Evolutionary conservation across 2,888 invertebrate species (phyloP), one percentile per base, ranked within the genome.

Genomic region (Magallana nippona): DNA sequence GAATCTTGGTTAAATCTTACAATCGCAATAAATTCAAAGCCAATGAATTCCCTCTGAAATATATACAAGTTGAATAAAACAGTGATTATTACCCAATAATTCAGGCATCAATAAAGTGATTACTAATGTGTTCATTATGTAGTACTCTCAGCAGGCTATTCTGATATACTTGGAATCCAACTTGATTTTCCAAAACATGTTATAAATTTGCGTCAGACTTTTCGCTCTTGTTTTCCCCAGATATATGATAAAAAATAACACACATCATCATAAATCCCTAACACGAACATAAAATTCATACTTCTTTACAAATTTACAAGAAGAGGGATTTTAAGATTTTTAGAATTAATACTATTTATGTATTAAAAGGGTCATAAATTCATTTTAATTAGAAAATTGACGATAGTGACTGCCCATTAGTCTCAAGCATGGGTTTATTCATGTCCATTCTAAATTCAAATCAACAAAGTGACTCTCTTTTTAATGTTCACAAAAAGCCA

Each of bases 131-230:
- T 60, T 60, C 19, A 60, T 5, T 60, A 19, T 19, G 19, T 60
- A 10, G n/a, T 19, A 60, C 19, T 71, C 32, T 27, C 71, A 71
- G 71, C 71, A 27, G 71, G 60, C 27, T 11, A 3, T 71, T 71
- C 71, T 27, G 71, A 22, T 27, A 27, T 15, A 71, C 11, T 27
- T 8, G 15, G 71, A 71, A 71, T 63, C 22, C 19, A 22, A 13
- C 27, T 71, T 27, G 32, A 71, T 71, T 15, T 27, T 71, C 71
- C 11, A 11, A 71, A 71, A 71, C 71, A 71, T 60, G 60, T 60
- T 60, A 60, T 60, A 15, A 60, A 71, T 71, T 63, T 71, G 71
- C 27, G 22, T 15, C 22, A 71, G 71, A 60, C 32, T 27, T 71
- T 71, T 71, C 13, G 13, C 27, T 27, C 32, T 27, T 13, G 15